These are phyloP conservation scores for Parnassius mnemosyne DNA, from an alignment of 2,888 invertebrate genomes.

Conservation along the genomic window DNA sequence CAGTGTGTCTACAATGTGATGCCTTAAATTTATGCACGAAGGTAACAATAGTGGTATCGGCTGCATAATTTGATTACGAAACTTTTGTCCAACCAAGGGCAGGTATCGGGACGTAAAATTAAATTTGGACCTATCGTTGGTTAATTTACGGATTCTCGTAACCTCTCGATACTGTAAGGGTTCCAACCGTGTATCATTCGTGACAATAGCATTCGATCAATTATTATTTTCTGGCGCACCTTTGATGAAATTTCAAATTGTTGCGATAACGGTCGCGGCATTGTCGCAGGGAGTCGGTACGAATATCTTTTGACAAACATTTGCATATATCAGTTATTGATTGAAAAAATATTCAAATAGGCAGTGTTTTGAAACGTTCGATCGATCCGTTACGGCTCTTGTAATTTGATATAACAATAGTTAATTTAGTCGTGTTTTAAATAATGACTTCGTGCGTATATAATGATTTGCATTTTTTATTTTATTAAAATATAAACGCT, in stretches of 20 bases:
- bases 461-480: conserved; percentile 32
- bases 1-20: conserved; percentile 65
- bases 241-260: conserved; percentile 76
- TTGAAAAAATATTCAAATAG: conserved; percentile 78
- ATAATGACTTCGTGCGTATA: conserved; percentile 51
- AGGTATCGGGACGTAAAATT: conserved; percentile 79
- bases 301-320: conserved; percentile 59
- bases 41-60: conserved; percentile 71
- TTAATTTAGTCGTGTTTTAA: conserved; percentile 51
- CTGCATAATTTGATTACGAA: conserved; percentile 79
- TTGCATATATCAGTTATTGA: conserved; percentile 80
- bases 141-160: conserved; percentile 76
- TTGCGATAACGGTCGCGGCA: conserved; percentile 73
- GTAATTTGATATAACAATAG: conserved; percentile 52
- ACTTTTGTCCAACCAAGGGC: conserved; percentile 69
- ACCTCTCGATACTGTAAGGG: conserved; percentile 62
- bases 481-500: background rate
- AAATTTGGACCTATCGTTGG: conserved; percentile 78
- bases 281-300: conserved; percentile 62
- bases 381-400: conserved; percentile 74
- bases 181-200: conserved; percentile 61
- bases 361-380: conserved; percentile 61
- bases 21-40: conserved; percentile 76
- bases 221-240: conserved; percentile 76
- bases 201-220: conserved; percentile 73